Evolutionary conservation across 37 sponge, comb jelly and placozoan species (phyloP).

Genomic region (Halisarca cf. caerulea): DNA sequence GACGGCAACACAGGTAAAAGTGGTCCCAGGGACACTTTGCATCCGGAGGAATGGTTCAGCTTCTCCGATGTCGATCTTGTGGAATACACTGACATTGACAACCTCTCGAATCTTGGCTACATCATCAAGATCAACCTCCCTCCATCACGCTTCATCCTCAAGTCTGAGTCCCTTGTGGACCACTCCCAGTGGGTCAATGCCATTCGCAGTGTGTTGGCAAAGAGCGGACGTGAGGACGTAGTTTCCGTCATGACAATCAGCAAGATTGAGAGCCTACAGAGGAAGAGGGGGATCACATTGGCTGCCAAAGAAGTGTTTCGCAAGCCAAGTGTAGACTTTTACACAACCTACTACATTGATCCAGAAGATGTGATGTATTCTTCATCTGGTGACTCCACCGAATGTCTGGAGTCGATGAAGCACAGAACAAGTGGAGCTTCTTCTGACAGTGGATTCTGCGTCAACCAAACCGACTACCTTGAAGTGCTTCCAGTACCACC

Average conservation of each 20-base stretch:
- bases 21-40: not conserved
- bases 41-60: conserved; percentile 13
- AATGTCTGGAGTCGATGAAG: not conserved
- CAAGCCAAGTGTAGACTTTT: not conserved
- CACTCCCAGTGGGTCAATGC: not conserved
- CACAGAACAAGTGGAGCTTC: conserved; percentile 12
- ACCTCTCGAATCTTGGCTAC: not conserved
- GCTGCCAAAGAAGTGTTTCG: not conserved
- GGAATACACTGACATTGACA: not conserved
- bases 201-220: not conserved
- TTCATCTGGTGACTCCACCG: not conserved
- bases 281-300: not conserved
- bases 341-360: conserved; percentile 16
- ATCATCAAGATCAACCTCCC: not conserved
- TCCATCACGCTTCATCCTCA: conserved; percentile 1
- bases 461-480: not conserved
- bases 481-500: not conserved
- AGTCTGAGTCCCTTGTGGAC: not conserved
- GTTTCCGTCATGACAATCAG: not conserved
- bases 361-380: not conserved
- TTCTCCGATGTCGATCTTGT: not conserved
- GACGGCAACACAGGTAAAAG: too few species aligned
- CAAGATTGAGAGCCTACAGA: not conserved
- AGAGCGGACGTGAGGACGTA: not conserved
- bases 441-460: conserved; percentile 9